Base-by-base conservation (phyloP, 2,888 invertebrate genomes). In the Halictus ligatus region DNA sequence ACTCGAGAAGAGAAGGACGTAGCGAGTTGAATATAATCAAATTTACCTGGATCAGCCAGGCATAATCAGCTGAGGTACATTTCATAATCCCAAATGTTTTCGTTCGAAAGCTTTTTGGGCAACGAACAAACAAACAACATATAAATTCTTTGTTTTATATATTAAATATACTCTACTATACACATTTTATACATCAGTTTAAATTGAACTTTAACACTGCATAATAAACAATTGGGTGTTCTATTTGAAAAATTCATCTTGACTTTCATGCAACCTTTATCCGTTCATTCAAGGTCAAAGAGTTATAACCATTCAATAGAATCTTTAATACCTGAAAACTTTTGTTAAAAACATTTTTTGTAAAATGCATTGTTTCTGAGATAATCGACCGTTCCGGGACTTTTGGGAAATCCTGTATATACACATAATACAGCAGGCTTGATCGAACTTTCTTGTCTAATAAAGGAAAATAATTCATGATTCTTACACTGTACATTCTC, bases 391-490 rank as follows among this genome's bases (percentile, higher is more conserved):
- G 12, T 58, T 54, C 21, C 3, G 4, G n/a, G 4, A 58, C 12
- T 58, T n/a, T n/a, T 58, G 12, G 3, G 29, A 12, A 2, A 69
- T 25, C 4, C 10, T 69, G 46, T 73, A 25, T 60, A 29, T 75
- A 72, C 43, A 43, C 8, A 75, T 15, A 71, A 69, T 77, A 58
- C 12, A 81, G 18, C 7, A 43, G 21, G 67, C 15, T 58, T 77
- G 40, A 25, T 75, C 64, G n/a, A 35, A 46, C 2, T 21, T 67
- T 21, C 76, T 69, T 69, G 40, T 10, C 71, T 40, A 75, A 54
- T 21, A 46, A 15, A 54, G 74, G 29, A 81, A 48, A 74, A 7
- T 29, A 46, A 50, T 18, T 80, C 15, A 13, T 74, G 64, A 7
- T 35, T 58, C 46, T 74, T 77, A 29, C 40, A 54, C 48, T 46